Evolutionary conservation across 2,113 vertebrate species (phyloP), one percentile per base, ranked within the genome.

Genomic region (Heterotis niloticus): DNA sequence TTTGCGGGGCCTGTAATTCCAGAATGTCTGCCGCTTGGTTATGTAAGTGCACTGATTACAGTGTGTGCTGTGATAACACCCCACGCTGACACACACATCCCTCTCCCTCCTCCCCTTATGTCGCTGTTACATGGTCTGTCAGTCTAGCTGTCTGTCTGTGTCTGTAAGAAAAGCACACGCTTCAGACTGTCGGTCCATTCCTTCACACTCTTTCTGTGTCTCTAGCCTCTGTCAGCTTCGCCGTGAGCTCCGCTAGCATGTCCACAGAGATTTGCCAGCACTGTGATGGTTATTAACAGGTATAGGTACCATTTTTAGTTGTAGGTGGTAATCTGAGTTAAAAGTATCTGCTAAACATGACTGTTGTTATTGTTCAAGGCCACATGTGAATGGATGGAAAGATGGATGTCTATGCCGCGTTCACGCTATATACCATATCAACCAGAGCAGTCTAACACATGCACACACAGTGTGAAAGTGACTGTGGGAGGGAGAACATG

Each of bases 31-130:
- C 75, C 80, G 82, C 77, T 62, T 76, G 81, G 67, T 89, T 89
- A 83, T 83, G 78, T 88, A 88, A 88, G 78, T 80, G 64, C 14
- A 80, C 77, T 81, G 84, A 84, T 85, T 81, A 81, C 84, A 85
- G 74, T 80, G 74, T 75, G 76, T 84, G 78, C 81, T 73, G 80
- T 71, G 81, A 74, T 86, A 84, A 86, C 86, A 81, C 51, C 51
- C 28, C 81, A 78, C 54, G 79, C 78, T 87, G 84, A 86, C 86
- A 87, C 83, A 84, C 82, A 80, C 83, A 83, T 78, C 34, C 2
- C 34, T 4, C 34, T 57, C 67, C 83, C 78, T 82, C 80, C 13
- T 60, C 59, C 73, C 79, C 77, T 62, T 52, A 9, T 77, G 70
- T 76, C 4, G 81, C 70, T 44, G 72, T 24, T 57, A 29, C 64